Conservation (phyloP, 2,797 vertebrate genomes). For the Euphonia xanthogaster region DNA sequence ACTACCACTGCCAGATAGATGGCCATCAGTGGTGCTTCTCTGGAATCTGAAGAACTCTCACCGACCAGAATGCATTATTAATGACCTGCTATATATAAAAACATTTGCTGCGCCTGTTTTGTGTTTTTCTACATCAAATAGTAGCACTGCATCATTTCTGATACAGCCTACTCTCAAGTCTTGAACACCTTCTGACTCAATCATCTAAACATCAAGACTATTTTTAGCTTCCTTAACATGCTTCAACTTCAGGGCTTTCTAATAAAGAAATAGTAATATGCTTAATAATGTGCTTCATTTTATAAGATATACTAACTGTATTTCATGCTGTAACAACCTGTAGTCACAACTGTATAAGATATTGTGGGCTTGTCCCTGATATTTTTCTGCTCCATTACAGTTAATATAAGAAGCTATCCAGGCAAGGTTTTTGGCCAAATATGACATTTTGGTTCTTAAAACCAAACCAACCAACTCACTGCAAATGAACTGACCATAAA, state of each 20-base stretch:
- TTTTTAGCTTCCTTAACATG: not conserved
- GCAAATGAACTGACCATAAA: not conserved
- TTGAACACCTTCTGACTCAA: not conserved
- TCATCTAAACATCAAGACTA: not conserved
- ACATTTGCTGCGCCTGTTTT: not conserved
- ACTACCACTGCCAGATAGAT: not conserved
- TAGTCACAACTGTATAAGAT: not conserved
- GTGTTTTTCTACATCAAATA: not conserved
- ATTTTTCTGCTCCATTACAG: not conserved
- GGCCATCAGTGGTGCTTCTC: not conserved
- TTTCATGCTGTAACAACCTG: not conserved
- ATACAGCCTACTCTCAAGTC: not conserved
- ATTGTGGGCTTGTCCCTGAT: not conserved
- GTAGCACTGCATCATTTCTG: not conserved
- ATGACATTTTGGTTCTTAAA: not conserved
- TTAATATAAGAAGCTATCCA: not conserved
- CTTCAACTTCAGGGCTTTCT: not conserved
- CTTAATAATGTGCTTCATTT: not conserved
- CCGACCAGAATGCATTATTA: accelerated
- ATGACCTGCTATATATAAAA: not conserved
- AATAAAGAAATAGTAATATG: not conserved
- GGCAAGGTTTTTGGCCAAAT: not conserved
- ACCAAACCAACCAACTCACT: not conserved
- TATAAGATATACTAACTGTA: not conserved
- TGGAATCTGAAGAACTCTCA: not conserved